These are phyloP conservation scores for Corbicula japonica DNA, from an alignment of 2,888 invertebrate genomes.

Conservation along the genomic window DNA sequence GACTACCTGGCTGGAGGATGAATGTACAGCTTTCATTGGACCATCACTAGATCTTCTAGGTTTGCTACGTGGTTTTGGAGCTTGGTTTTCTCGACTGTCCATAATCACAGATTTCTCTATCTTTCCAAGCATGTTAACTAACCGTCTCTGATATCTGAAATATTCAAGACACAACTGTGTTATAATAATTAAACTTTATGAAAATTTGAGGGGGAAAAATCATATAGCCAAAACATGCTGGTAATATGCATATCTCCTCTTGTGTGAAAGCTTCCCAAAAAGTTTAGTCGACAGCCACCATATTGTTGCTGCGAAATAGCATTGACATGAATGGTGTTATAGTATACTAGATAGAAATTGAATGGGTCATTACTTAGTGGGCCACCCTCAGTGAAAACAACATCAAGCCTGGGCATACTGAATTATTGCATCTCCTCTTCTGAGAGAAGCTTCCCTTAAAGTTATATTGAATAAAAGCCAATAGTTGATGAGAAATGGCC, in stretches of 20 bases:
- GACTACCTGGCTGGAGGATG: constrained; percentile 42
- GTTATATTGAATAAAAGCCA: no score
- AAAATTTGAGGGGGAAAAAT: background rate
- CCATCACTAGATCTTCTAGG: constrained; percentile 65
- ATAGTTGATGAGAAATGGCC: no score
- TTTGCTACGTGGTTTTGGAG: constrained; percentile 25
- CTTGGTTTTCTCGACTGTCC: constrained; percentile 46
- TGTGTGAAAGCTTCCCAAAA: background rate
- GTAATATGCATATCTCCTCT: background rate
- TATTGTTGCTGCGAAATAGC: background rate
- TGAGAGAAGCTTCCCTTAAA: no score
- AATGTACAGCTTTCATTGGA: constrained; percentile 53
- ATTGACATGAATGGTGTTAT: no score
- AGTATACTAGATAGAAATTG: no score
- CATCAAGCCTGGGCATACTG: no score
- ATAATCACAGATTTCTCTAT: constrained; percentile 75
- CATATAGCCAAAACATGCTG: no score
- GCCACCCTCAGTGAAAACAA: no score
- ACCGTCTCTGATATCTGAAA: constrained; percentile 81
- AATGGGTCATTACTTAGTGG: no score
- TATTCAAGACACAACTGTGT: background rate
- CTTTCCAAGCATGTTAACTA: constrained; percentile 80
- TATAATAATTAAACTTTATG: background rate
- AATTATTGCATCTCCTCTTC: no score
- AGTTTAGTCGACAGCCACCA: background rate